phyloP scores from a whole-genome alignment of 2,113 vertebrate genomes.

The Antigone vipio region DNA sequence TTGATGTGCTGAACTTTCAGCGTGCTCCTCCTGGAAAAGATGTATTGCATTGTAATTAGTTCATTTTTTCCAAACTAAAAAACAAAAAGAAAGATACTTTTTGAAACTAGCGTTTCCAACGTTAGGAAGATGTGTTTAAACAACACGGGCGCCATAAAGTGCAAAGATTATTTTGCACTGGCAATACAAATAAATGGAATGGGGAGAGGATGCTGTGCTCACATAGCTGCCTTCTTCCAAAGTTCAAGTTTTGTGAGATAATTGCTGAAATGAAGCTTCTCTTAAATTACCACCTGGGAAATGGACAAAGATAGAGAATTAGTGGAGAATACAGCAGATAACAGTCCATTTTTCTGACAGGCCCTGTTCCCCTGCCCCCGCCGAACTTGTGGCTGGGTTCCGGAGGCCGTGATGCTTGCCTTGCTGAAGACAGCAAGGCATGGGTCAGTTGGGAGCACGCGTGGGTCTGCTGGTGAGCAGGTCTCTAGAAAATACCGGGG shows the following conservation, averaged over 20 bases:
- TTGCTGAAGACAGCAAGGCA: background rate
- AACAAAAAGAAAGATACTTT: background rate
- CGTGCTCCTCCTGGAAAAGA: background rate
- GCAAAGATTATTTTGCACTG: background rate
- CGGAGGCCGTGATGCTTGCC: background rate
- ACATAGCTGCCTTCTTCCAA: background rate
- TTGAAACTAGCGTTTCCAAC: accelerated
- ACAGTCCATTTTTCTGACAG: background rate
- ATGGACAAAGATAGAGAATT: background rate
- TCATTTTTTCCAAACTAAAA: background rate
- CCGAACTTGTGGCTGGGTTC: accelerated
- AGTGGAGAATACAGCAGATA: background rate
- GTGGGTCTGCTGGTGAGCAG: background rate
- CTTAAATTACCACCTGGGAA: background rate
- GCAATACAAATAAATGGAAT: background rate
- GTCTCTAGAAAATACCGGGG: background rate
- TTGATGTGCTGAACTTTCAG: background rate
- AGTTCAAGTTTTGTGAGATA: background rate
- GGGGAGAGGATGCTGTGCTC: background rate
- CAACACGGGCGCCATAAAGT: background rate
- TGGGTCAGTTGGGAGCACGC: accelerated
- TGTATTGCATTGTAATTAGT: background rate
- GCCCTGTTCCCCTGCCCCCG: background rate
- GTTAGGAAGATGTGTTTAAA: background rate
- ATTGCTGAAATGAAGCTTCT: background rate